Base-by-base conservation (phyloP, 1,140 invertebrate genomes). In the Cydia fagiglandana region DNA sequence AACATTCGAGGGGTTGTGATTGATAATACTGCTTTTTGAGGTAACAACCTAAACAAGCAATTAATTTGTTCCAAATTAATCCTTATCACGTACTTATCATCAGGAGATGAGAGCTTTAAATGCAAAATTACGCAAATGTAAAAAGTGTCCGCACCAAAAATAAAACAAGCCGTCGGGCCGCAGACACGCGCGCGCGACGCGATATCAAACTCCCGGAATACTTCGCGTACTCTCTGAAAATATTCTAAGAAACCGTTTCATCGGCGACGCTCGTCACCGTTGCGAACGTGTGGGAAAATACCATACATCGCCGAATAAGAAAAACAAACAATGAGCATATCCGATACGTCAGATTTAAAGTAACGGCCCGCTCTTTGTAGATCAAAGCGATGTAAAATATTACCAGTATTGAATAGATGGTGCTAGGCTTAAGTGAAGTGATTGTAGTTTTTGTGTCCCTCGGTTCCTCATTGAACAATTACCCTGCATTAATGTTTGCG, bases 81-180 rank as follows among this genome's bases (percentile, higher is more conserved):
- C 50, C 47, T 64, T 74, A 73, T 73, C 82, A 80, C 85, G 80
- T 84, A 81, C 77, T 73, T 73, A 76, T 84, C 77, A 82, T 85
- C 84, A 81, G 81, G 77, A 47, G 75, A 75, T 75, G 78, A 80
- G 79, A 78, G 75, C 74, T 85, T 84, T 84, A 76, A 61, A 70
- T 84, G 76, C 12, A 75, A 86, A 84, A 90, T 89, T 90, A 88
- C 88, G 88, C 84, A 88, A 89, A 90, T 84, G 79, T 82, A 85
- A 88, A 84, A 82, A 76, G 47, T 80, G 84, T 83, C 78, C 78
- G 79, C 78, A 82, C 83, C 84, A 88, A 91, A 90, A 91, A 91
- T 91, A 91, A 90, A 89, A 86, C 85, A 81, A 84, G 84, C 86
- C 76, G 79, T 82, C 81, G 81, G 64, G 75, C 73, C 83, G 77